Evolutionary conservation across 2,888 invertebrate genomes (phyloP).

Genomic region (Scelioninae gen. 2): DNA sequence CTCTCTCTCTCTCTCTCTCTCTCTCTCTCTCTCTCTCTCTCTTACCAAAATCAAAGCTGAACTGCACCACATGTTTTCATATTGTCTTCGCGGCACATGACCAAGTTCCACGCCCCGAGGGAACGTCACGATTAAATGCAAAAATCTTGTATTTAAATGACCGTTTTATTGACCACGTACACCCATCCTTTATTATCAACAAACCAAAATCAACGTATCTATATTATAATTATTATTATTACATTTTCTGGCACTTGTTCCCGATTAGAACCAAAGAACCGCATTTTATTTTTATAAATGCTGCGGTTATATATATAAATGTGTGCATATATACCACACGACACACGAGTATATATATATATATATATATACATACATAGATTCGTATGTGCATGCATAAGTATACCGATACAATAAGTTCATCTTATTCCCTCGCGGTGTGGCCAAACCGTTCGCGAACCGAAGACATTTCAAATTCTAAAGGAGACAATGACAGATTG

Average conservation of each 20-base stretch:
- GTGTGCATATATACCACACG: too few species aligned
- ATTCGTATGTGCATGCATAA: too few species aligned
- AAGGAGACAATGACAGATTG: slow-evolving; percentile 68
- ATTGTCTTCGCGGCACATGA: slow-evolving; percentile 63
- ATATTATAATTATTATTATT: too few species aligned
- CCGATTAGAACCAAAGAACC: slow-evolving; percentile 1
- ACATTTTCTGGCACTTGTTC: not conserved
- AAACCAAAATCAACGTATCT: too few species aligned
- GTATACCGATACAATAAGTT: too few species aligned
- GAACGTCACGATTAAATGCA: slow-evolving; percentile 51
- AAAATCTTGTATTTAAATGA: not conserved
- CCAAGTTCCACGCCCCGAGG: slow-evolving; percentile 67
- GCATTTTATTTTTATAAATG: slow-evolving; percentile 18
- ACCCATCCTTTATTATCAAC: not conserved
- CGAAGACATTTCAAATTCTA: slow-evolving; percentile 65
- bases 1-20: slow-evolving; percentile 61
- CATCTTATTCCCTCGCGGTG: slow-evolving; percentile 68
- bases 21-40: not conserved
- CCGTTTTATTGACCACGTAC: not conserved
- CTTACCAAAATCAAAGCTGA: slow-evolving; percentile 71
- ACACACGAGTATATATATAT: too few species aligned
- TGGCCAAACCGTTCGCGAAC: slow-evolving; percentile 63
- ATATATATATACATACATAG: too few species aligned
- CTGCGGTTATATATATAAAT: slow-evolving; percentile 7
- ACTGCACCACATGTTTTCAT: slow-evolving; percentile 70